Base-by-base conservation (phyloP, 2,113 vertebrate species). In the Phalacrocorax aristotelis region DNA sequence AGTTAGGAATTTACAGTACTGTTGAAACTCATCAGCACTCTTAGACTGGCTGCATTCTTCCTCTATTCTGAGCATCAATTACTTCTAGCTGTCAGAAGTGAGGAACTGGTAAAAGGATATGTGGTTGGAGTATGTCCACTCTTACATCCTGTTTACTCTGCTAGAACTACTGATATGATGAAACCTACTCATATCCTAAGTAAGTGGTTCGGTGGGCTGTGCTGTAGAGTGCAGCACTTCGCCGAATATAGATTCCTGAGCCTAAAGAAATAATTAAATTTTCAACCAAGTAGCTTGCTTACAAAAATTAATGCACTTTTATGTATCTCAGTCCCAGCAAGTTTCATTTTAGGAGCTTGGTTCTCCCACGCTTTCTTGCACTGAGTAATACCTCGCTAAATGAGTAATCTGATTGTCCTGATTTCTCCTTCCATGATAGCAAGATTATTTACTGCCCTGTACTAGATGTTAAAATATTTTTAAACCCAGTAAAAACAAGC, bases 401-500 rank as follows among this genome's bases (percentile, higher is more conserved):
- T 94, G 94, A 97, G 55, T 94, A 93, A 93, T 80, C 89, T 80
- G 79, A 93, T 96, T 90, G 75, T 95, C 95, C 93, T 94, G 84
- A 88, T 95, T 85, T 87, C 21, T 61, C 72, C 91, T 96, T 93
- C 87, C 57, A 52, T 93, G 58, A 79, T 32, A 91, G 36, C 34
- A 65, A 89, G 69, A 55, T 90, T 89, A 90, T 87, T 96, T 94
- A 89, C 87, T 92, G 69, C 27, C 60, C n/a, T n/a, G 87, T 90
- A 92, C 54, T 52, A 76, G 32, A 52, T 55, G 36, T 72, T 60
- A 8, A 75, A 84, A 34, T 68, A 58, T 69, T 91, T 83, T 81
- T n/a, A 77, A 89, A 58, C 17, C 13, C 0, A 4, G 51, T 70
- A 25, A 72, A 95, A 96, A 68, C 18, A 81, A 68, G 13, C 10